phyloP scores from a whole-genome alignment of 1,140 invertebrate species.

The Drosophila navojoa region DNA sequence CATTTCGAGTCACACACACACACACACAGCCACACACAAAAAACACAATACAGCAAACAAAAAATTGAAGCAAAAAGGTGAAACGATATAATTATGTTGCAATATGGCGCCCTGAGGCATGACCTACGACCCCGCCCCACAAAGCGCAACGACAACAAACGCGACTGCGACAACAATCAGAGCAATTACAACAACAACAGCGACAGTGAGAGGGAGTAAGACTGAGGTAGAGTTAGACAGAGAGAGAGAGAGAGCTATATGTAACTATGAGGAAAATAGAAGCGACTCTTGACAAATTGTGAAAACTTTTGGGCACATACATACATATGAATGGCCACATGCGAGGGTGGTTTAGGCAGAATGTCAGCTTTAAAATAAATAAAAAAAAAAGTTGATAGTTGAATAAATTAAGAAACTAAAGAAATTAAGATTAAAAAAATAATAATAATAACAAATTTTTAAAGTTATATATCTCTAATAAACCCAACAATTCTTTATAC shows the following conservation, averaged over 20 bases:
- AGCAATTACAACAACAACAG: slow-evolving; percentile 38
- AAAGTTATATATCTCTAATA: no score
- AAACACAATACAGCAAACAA: slow-evolving; percentile 22
- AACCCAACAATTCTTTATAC: no score
- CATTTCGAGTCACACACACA: slow-evolving; percentile 53
- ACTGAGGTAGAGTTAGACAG: neutral
- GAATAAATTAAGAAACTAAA: no score
- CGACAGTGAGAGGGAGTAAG: neutral
- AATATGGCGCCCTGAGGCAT: slow-evolving; percentile 77
- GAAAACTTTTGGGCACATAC: slow-evolving; percentile 4
- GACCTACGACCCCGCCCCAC: slow-evolving; percentile 64
- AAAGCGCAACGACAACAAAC: slow-evolving; percentile 23
- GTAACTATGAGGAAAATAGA: slow-evolving; percentile 7
- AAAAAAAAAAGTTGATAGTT: no score
- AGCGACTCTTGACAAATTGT: slow-evolving; percentile 40
- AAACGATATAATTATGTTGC: slow-evolving; percentile 80
- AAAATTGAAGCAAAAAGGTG: slow-evolving; percentile 52
- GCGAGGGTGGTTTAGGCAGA: no score
- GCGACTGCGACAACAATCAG: slow-evolving; percentile 45
- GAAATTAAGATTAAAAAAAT: no score
- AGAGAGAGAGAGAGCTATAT: neutral
- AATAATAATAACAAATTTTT: no score
- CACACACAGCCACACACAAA: slow-evolving; percentile 29
- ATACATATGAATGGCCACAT: no score
- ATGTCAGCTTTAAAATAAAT: no score